phyloP scores from a whole-genome alignment of 1,140 invertebrate genomes.

The Anoplophora glabripennis region DNA sequence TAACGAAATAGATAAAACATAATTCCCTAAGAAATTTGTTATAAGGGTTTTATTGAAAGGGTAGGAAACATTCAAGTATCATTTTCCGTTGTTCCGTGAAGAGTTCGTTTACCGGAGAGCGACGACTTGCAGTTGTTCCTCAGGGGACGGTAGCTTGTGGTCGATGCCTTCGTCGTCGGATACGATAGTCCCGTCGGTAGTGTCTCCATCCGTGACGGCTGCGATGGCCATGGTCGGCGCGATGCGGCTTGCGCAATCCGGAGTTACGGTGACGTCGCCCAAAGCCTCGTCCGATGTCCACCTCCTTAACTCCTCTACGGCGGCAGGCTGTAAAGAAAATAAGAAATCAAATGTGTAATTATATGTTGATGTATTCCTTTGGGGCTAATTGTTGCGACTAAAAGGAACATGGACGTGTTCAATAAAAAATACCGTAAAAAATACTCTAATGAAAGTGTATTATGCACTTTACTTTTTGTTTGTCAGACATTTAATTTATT shows the following conservation, averaged over 20 bases:
- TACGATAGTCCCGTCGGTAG: conserved; percentile 51
- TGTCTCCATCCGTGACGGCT: conserved; percentile 51
- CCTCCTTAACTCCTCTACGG: conserved; percentile 72
- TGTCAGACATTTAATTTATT: no score
- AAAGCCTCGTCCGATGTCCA: conserved; percentile 82
- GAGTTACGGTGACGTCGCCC: conserved; percentile 74
- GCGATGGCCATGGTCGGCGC: conserved; percentile 43
- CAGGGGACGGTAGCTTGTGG: conserved; percentile 77
- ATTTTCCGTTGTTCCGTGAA: not conserved
- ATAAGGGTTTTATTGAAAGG: no score
- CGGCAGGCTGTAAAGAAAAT: conserved; percentile 63
- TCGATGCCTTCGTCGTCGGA: conserved; percentile 71
- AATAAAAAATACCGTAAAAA: no score
- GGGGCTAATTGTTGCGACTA: no score
- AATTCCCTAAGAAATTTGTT: no score
- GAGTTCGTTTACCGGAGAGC: conserved; percentile 67
- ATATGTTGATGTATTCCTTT: no score
- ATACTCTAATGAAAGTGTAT: no score
- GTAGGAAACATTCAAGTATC: not conserved
- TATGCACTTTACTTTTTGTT: no score
- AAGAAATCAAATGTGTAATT: no score
- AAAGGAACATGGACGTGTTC: no score
- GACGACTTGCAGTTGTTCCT: conserved; percentile 76
- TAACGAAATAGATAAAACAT: no score
- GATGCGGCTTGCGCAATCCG: conserved; percentile 65